Base-by-base conservation (phyloP, 2,797 vertebrate species). In the Lepilemur ruficaudatus region DNA sequence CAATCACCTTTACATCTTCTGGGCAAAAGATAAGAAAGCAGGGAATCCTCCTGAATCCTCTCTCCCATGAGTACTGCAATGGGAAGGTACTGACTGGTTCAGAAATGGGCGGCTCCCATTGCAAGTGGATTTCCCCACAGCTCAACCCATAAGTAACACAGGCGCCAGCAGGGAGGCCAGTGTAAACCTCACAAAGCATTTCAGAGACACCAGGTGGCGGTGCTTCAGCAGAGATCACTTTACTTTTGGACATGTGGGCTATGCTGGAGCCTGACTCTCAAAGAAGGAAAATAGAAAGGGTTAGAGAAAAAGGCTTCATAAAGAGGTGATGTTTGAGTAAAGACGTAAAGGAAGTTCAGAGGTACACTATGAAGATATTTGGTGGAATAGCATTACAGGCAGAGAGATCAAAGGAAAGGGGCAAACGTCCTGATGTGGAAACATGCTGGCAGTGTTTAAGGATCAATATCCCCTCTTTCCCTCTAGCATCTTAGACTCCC, bases 141-240 rank as follows among this genome's bases (percentile, higher is more conserved):
- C 57, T 80, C 61, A 92, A 50, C 2, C 41, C 2, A 61, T 15
- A 0, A 8, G 6, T 18, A 65, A 15, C 96, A 86, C 38, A 73
- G 86, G 59, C 43, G 61, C 70, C 86, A 87, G 89, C 69, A 85
- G n/a, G 32, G 18, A 65, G 46, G 17, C 4, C 70, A 79, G 18
- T 0, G 1, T 38, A 59, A 88, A 63, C 2, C 2, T 41, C n/a
- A 15, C 32, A 35, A 55, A 78, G 23, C 52, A 22, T 8, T 80
- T 76, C 18, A 52, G 18, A 17, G 57, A 93, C 93, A 67, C 28
- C 52, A 89, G 82, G 20, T 83, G 95, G 80, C 69, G 63, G 46
- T 35, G 20, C 35, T 89, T 93, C 14, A 23, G 48, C 8, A 86
- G 91, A 57, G 3, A 57, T 23, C 8, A 9, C 72, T 2, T 41